Evolutionary conservation across 2,113 vertebrate species (phyloP).

Genomic region (Rhabdornis inornatus): DNA sequence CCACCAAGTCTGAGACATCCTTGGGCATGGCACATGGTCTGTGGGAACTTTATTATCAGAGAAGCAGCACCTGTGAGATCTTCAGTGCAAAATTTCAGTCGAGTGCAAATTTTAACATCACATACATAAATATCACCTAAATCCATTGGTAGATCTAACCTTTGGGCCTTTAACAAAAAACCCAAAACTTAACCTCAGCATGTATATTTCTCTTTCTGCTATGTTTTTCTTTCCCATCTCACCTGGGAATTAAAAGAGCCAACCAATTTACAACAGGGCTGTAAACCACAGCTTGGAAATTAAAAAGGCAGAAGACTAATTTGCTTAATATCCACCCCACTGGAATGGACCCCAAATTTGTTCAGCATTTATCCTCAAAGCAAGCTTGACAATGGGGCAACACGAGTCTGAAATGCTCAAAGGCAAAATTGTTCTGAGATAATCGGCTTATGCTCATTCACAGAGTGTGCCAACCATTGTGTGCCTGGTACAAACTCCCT

Average conservation of each 20-base stretch:
- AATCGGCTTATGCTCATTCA: not conserved
- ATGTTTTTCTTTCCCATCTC: not conserved
- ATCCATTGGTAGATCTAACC: not conserved
- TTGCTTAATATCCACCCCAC: not conserved
- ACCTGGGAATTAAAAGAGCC: not conserved
- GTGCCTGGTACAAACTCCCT: not conserved
- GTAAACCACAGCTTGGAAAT: not conserved
- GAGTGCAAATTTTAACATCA: not conserved
- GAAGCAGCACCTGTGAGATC: not conserved
- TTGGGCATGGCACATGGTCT: accelerated
- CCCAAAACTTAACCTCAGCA: not conserved
- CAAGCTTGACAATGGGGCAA: not conserved
- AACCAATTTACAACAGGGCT: not conserved
- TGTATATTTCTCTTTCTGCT: not conserved
- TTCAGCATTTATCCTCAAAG: not conserved
- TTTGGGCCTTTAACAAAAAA: not conserved
- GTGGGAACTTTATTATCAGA: not conserved
- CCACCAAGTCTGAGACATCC: not conserved
- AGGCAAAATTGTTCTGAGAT: not conserved
- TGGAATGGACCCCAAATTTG: not conserved
- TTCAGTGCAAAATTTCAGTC: not conserved
- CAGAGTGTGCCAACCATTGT: not conserved
- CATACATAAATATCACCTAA: not conserved
- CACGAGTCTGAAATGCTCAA: not conserved
- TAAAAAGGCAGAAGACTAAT: not conserved